A percentile compares a stretch with the other conserved stretches of the same genome.
Conservation (phyloP, 2,888 invertebrate species). For the Heliothis peltigera region DNA sequence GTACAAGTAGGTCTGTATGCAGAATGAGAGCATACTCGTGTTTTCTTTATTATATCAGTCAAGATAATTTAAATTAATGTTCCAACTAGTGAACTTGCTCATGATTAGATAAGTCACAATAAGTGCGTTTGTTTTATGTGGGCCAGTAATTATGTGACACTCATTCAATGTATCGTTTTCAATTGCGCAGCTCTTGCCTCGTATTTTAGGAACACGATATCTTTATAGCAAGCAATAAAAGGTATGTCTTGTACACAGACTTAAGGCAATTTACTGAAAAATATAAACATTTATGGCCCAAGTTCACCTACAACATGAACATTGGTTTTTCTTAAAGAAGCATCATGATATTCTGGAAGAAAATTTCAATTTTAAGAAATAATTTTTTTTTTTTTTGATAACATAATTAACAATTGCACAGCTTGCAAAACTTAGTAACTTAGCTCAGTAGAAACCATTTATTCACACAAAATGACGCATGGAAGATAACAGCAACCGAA, state of each 20-base stretch:
- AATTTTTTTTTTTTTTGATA: too few relatives aligned
- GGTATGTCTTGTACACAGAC: not conserved
- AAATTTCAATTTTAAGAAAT: too few relatives aligned
- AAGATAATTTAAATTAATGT: constrained; percentile 49
- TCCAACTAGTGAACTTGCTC: constrained; percentile 55
- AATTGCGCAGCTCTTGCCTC: constrained; percentile 47
- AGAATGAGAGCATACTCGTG: constrained; percentile 42
- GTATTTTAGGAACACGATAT: constrained; percentile 27
- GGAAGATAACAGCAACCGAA: too few relatives aligned
- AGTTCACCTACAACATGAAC: too few relatives aligned
- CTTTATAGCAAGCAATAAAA: constrained; percentile 4
- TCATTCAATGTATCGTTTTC: constrained; percentile 46
- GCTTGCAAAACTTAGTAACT: too few relatives aligned
- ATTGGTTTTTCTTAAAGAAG: too few relatives aligned
- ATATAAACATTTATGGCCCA: not conserved
- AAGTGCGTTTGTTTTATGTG: constrained; percentile 50
- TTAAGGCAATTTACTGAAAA: constrained; percentile 5
- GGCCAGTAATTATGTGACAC: constrained; percentile 51
- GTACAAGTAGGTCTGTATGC: constrained; percentile 32
- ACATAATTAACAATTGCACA: too few relatives aligned
- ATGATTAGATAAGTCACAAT: constrained; percentile 58
- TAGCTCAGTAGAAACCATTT: too few relatives aligned
- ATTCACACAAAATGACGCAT: too few relatives aligned
- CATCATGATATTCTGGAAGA: too few relatives aligned
- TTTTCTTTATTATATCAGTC: constrained; percentile 19